These are phyloP conservation scores for Urocolius indicus DNA, from an alignment of 2,113 vertebrate genomes.

Conservation along the genomic window DNA sequence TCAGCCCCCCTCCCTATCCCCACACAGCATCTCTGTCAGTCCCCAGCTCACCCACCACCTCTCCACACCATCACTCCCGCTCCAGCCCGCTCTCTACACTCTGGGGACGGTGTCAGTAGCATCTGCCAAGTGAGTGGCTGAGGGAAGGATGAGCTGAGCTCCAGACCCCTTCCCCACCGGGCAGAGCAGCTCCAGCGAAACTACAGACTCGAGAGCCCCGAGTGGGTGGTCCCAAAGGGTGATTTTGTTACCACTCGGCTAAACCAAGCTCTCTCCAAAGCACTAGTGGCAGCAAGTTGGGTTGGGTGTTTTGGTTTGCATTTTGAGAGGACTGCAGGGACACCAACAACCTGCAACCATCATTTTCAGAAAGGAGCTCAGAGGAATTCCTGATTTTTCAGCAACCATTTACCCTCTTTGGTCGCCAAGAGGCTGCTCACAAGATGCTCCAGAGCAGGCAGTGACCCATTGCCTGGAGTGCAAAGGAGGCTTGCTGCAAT, in stretches of 20 bases:
- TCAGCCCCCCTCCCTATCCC: neutral
- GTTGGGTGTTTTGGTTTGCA: conserved; percentile 22
- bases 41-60: neutral
- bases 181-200: neutral
- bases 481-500: neutral
- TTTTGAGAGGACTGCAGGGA: conserved; percentile 43
- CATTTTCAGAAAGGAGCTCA: neutral
- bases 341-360: neutral
- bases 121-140: accelerated
- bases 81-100: neutral
- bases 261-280: neutral
- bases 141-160: neutral
- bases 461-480: neutral
- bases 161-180: neutral
- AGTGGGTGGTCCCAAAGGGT: neutral
- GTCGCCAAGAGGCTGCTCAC: conserved; percentile 3
- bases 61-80: neutral
- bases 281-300: conserved; percentile 34
- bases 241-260: neutral
- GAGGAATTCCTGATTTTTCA: neutral
- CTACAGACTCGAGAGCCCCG: neutral
- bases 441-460: neutral
- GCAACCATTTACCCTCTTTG: neutral
- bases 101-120: neutral
- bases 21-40: neutral